Evolutionary conservation across 2,888 invertebrate genomes (phyloP).

Genomic region (Zeuzera pyrina): DNA sequence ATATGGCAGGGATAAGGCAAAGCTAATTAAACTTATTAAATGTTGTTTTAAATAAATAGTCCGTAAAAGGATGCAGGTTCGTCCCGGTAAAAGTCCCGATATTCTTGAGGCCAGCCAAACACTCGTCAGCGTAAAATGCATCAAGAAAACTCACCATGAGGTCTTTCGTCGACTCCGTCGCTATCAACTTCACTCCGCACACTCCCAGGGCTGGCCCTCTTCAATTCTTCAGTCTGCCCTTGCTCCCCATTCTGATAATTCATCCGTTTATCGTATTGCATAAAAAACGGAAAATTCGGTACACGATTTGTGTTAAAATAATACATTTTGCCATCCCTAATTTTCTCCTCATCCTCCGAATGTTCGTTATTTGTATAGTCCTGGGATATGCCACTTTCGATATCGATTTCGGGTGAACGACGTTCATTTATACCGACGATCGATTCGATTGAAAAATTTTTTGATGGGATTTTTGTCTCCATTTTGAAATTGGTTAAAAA

Average conservation of each 20-base stretch:
- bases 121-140: no score
- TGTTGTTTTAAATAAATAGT: no score
- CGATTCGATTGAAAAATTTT: constrained; percentile 78
- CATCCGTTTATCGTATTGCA: constrained; percentile 59
- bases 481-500: no score
- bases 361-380: constrained; percentile 43
- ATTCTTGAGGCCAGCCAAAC: no score
- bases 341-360: constrained; percentile 52
- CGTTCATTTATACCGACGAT: constrained; percentile 63
- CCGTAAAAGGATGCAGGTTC: no score
- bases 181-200: constrained; percentile 61
- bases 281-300: constrained; percentile 62
- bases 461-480: constrained; percentile 67
- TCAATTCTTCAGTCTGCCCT: constrained; percentile 41
- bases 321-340: constrained; percentile 52
- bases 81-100: no score
- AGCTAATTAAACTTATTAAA: no score
- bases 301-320: constrained; percentile 60
- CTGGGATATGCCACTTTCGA: constrained; percentile 53
- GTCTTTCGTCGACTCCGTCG: constrained; percentile 58
- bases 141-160: constrained; percentile 41
- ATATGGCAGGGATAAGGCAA: no score
- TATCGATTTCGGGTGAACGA: constrained; percentile 61
- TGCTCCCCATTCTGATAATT: constrained; percentile 34
- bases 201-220: constrained; percentile 58